phyloP scores from a whole-genome alignment of 2,888 invertebrate species.

The Halictus quadricinctus region DNA sequence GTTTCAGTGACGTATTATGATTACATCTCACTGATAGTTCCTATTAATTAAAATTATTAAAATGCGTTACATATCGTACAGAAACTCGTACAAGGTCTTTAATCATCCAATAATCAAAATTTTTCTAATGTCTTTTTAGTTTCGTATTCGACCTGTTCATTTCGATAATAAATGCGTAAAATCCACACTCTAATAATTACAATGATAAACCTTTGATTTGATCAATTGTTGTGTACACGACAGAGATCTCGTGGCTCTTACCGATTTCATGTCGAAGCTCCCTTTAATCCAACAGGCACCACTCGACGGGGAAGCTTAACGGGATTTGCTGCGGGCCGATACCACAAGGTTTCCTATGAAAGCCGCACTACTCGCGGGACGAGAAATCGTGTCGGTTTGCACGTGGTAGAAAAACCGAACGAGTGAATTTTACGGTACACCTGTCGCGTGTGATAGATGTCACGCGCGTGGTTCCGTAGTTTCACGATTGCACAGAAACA shows the following conservation, averaged over 20 bases:
- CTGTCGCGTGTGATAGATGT: constrained; percentile 30
- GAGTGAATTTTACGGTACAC: constrained; percentile 31
- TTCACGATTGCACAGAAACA: constrained; percentile 43
- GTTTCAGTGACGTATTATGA: too few relatives aligned
- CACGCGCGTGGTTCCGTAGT: constrained; percentile 38
- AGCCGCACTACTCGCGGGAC: constrained; percentile 42
- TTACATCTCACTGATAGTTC: too few relatives aligned
- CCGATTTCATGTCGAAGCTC: constrained; percentile 32
- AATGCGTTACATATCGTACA: too few relatives aligned
- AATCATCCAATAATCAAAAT: too few relatives aligned
- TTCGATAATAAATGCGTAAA: background rate
- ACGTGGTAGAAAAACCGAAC: constrained; percentile 24
- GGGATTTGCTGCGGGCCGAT: constrained; percentile 18
- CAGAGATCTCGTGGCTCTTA: constrained; percentile 22
- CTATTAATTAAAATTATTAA: too few relatives aligned
- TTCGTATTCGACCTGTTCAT: background rate
- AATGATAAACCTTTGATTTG: background rate
- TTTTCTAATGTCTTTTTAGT: too few relatives aligned
- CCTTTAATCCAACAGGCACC: constrained; percentile 44
- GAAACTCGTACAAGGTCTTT: too few relatives aligned
- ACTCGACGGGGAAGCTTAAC: constrained; percentile 19
- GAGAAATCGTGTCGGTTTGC: constrained; percentile 27
- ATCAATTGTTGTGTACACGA: background rate
- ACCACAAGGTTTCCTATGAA: constrained; percentile 45
- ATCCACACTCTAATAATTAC: background rate